Conservation (phyloP, 1,140 invertebrate genomes). For the Drosophila ercepeae region DNA sequence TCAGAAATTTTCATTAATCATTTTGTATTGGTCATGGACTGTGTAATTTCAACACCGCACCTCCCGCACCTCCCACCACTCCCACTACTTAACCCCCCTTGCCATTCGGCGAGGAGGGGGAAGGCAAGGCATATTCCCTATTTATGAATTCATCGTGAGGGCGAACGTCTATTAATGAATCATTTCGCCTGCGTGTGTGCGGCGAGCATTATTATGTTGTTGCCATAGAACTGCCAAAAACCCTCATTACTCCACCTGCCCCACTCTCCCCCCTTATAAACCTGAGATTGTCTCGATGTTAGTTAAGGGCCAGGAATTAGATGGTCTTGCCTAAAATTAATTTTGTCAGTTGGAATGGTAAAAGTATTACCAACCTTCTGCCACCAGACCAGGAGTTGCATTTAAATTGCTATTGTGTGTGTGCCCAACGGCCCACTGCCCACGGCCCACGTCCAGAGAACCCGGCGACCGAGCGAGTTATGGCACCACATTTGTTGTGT, state of each 20-base stretch:
- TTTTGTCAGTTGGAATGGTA: conserved; percentile 5
- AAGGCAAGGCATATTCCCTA: conserved; percentile 27
- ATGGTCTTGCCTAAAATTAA: conserved; percentile 21
- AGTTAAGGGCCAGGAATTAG: conserved; percentile 37
- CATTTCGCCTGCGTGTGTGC: conserved; percentile 9
- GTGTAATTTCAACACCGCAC: conserved; percentile 47
- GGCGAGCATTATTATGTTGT: conserved; percentile 15
- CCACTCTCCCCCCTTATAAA: background rate
- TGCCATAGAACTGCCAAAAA: conserved; percentile 5
- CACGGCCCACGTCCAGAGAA: too few species aligned
- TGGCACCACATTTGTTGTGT: conserved; percentile 19
- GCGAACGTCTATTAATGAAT: conserved; percentile 39
- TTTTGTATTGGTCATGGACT: conserved; percentile 64
- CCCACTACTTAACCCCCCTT: background rate
- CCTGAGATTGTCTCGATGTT: conserved; percentile 28
- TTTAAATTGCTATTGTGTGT: background rate
- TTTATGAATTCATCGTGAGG: conserved; percentile 43
- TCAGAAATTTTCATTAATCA: conserved; percentile 71
- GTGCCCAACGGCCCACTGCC: too few species aligned
- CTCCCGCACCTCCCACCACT: background rate
- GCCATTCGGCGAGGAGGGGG: conserved; percentile 16
- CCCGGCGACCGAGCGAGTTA: too few species aligned
- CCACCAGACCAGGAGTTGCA: too few species aligned
- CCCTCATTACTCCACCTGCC: conserved; percentile 1
- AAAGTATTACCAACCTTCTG: too few species aligned